Base-by-base conservation (phyloP, 1,140 invertebrate genomes). In the Vanessa atalanta region DNA sequence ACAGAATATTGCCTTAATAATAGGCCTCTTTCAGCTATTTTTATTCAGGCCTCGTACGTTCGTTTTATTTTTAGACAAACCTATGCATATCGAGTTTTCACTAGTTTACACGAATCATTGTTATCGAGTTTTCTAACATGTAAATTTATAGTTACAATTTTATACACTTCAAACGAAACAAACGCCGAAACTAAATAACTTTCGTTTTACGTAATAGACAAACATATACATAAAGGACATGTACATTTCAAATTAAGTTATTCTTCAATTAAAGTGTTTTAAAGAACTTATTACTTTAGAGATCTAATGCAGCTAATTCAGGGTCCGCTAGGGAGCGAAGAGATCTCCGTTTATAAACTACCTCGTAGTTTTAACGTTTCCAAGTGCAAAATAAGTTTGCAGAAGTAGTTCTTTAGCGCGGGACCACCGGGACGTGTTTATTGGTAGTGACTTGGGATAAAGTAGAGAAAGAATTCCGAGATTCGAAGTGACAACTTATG, bases 61-160 rank as follows among this genome's bases (percentile, higher is more conserved):
- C 75, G 77, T 87, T 83, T 86, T 86, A 85, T 89, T 88, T 87
- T 72, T 84, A 84, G 78, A 83, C 76, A 81, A 85, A 82, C 70
- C 76, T 69, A 74, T 71, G 72, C 72, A 73, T 77, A 75, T 78
- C 47, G 66, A 68, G 60, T 76, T 70, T 64, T 63, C 70, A 47
- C 55, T 37, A 70, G 60, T 69, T 69, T 69, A 69, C 20, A 47
- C 68, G 68, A 70, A 48, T 50, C 57, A 50, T 70, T 69, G 55
- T 61, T 55, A 69, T 69, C 16, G 11, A 48, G 53, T 69, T 70
- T 65, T 70, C 16, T 50, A 48, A 47, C 55, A 61, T 61, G 47
- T 61, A 70, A 50, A 70, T 61, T 70, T 70, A 63, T 70, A 70
- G 57, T 23, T 70, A 61, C 47, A 13, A 15, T 16, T 63, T 69